Conservation (phyloP, 2,888 invertebrate species). For the Dysmachus trigonus region DNA sequence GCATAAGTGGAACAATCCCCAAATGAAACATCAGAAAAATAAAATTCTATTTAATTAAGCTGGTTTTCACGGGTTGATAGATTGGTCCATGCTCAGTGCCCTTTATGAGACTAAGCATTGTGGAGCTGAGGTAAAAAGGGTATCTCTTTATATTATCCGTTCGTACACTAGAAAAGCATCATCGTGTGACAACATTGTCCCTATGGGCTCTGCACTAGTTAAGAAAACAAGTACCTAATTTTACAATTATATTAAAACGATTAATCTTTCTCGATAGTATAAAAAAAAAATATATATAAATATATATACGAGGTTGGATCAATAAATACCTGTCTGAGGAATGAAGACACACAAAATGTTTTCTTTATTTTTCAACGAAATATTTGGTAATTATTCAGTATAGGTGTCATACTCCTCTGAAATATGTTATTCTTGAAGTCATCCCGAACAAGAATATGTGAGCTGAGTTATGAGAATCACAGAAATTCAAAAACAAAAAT, state of each 20-base stretch:
- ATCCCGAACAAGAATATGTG: no score
- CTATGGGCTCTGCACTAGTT: neutral
- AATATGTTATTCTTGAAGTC: no score
- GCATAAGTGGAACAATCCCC: constrained; percentile 4
- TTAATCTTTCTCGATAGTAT: neutral
- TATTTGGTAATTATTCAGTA: no score
- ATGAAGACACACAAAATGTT: no score
- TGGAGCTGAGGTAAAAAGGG: neutral
- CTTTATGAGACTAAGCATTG: neutral
- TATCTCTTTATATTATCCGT: neutral
- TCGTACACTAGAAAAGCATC: neutral
- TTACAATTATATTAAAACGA: neutral
- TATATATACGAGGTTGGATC: no score
- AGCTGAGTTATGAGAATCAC: no score
- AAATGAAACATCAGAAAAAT: constrained; percentile 35
- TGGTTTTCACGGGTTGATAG: constrained; percentile 26
- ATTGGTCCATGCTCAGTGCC: neutral
- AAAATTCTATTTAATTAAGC: constrained; percentile 32
- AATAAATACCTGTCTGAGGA: no score
- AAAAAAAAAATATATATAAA: no score
- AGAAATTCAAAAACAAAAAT: no score
- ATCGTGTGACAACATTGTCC: neutral
- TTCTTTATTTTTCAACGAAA: no score
- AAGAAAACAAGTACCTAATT: neutral
- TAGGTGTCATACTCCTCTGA: no score